Conservation (phyloP, 2,888 invertebrate species). For the Linhomoeus sp. region DNA sequence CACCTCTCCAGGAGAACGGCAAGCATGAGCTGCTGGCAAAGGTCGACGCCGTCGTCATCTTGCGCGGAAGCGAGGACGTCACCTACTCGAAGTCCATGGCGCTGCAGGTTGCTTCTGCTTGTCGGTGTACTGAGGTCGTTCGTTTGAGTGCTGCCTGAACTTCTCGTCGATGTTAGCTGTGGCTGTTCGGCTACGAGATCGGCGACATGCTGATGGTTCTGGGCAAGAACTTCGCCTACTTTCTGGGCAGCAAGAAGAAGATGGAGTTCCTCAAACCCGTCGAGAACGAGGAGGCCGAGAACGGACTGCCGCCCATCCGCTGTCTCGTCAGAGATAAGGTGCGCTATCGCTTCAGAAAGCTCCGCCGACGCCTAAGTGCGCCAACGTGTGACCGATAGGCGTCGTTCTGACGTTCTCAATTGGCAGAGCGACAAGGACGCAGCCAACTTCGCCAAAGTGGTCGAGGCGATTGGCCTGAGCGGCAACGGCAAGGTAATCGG, state of each 20-base stretch:
- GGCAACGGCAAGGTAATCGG: constrained; percentile 58
- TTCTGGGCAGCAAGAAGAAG: constrained; percentile 90
- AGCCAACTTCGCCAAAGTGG: constrained; percentile 47
- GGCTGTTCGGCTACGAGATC: constrained; percentile 89
- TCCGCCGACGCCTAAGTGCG: no score
- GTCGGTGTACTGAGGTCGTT: no score
- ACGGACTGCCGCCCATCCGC: constrained; percentile 52
- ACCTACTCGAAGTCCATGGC: constrained; percentile 91
- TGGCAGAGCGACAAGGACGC: constrained; percentile 69
- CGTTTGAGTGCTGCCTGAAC: no score
- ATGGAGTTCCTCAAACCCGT: constrained; percentile 82
- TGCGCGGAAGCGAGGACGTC: constrained; percentile 78
- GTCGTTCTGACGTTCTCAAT: no score
- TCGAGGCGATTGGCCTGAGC: constrained; percentile 61
- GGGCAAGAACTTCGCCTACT: constrained; percentile 59
- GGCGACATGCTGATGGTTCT: constrained; percentile 85
- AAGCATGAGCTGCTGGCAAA: constrained; percentile 37
- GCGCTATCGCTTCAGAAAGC: constrained; percentile 28
- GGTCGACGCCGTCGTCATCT: constrained; percentile 70
- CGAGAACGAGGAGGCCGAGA: constrained; percentile 53
- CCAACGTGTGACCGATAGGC: no score
- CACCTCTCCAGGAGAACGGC: constrained; percentile 13
- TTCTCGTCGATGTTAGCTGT: constrained; percentile 42
- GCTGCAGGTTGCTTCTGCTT: constrained; percentile 46
- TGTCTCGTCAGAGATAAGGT: constrained; percentile 73